A percentile compares a stretch with the other conserved stretches of the same genome.
phyloP scores from a whole-genome alignment of 2,888 invertebrate genomes.

The Rotaria socialis region DNA sequence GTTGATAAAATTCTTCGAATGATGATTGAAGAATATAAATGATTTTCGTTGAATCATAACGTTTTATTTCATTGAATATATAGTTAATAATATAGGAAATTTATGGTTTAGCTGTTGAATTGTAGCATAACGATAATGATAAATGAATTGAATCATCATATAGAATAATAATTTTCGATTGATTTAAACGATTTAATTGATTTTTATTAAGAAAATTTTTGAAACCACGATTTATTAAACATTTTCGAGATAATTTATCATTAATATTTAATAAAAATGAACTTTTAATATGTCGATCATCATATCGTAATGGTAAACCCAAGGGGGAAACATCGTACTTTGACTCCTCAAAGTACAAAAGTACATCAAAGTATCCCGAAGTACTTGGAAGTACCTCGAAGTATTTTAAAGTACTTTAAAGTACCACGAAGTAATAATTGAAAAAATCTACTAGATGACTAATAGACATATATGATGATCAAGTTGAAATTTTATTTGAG shows the following conservation, averaged over 20 bases:
- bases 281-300: not conserved
- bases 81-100: not conserved
- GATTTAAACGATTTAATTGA: not conserved
- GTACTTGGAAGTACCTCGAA: no score
- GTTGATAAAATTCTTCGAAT: slow-evolving; percentile 4
- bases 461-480: no score
- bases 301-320: slow-evolving; percentile 19
- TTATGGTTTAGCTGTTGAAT: not conserved
- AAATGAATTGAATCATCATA: not conserved
- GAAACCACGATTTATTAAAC: slow-evolving; percentile 21
- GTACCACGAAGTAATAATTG: no score
- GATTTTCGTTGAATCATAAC: not conserved
- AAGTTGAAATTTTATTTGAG: no score
- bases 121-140: not conserved
- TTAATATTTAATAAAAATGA: slow-evolving; percentile 24
- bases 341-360: no score
- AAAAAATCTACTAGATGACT: no score
- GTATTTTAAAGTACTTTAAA: no score
- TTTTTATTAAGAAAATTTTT: not conserved
- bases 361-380: no score
- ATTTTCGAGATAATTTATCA: slow-evolving; percentile 13
- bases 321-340: no score
- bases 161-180: not conserved
- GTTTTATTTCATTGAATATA: not conserved
- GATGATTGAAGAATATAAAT: not conserved